phyloP scores from a whole-genome alignment of 2,797 vertebrate species.

The Octomys mimax region DNA sequence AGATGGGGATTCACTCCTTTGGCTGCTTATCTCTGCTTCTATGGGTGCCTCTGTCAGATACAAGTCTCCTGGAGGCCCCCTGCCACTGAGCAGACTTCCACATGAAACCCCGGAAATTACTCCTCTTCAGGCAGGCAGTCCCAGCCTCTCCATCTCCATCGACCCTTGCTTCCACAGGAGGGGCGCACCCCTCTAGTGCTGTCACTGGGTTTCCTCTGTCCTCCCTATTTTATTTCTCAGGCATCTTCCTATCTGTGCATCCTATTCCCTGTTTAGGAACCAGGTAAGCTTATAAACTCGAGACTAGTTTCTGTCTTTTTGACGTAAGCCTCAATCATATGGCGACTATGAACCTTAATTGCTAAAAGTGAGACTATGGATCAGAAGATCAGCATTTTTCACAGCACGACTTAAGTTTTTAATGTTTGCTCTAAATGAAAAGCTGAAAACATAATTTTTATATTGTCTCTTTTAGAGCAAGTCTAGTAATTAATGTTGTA shows the following conservation, averaged over 20 bases:
- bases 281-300: background rate
- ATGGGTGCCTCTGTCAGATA: background rate
- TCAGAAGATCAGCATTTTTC: background rate
- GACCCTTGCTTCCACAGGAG: background rate
- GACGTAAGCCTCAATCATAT: background rate
- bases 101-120: background rate
- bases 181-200: background rate
- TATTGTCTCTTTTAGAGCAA: background rate
- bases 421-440: conserved; percentile 25
- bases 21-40: background rate
- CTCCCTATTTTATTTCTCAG: background rate
- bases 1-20: background rate
- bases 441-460: background rate
- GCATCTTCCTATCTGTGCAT: background rate
- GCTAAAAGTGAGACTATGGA: background rate
- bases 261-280: background rate
- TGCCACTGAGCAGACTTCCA: background rate
- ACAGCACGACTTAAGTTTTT: background rate
- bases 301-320: background rate
- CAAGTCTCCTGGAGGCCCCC: rapidly evolving
- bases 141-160: background rate
- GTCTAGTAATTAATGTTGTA: background rate
- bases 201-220: background rate
- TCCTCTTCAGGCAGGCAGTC: background rate
- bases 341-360: background rate